Base-by-base conservation (phyloP, 2,888 invertebrate genomes). In the Heteropelma amictum region DNA sequence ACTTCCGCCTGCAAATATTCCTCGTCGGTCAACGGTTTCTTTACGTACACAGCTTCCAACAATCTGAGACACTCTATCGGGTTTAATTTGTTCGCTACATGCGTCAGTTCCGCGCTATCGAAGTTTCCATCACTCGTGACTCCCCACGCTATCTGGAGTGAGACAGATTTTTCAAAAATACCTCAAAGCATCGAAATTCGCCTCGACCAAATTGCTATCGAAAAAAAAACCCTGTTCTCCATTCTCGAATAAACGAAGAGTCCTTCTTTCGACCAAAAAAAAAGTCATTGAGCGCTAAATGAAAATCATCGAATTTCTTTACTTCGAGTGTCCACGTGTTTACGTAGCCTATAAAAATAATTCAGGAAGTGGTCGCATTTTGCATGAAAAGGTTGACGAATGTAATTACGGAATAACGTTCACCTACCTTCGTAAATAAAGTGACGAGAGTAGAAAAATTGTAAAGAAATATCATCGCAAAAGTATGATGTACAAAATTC, bases 401-500 rank as follows among this genome's bases (percentile, higher is more conserved):
- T 19, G 17, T 12, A 26, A 42, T 3, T 35, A 1, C 21, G 21
- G 17, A 2, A 35, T 19, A 21, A 5, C 6, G 19, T 12, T n/a
- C n/a, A 61, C 76, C 80, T 28, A 83, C 82, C 81, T 61, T 68
- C 14, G 71, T 76, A 3, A 80, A 80, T 76, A 81, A 38, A 23
- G 81, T 64, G 21, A 81, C 56, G 58, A 81, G 42, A 61, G 77
- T 76, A 72, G 77, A 81, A 81, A 82, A 76, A 40, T 72, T 67
- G 58, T 61, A 71, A 69, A 80, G 26, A 81, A 80, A 80, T 78
- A 69, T 80, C 84, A 84, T 84, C 60, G 60, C 74, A 80, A 80
- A 78, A 75, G 76, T 69, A 76, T 17, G n/a, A 33, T 49, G 61
- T 77, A 78, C 35, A 80, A 81, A 79, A 78, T 76, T 40, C 68